Evolutionary conservation across 2,888 invertebrate genomes (phyloP), one percentile per base, ranked within the genome.

Genomic region (Protodeltote pygarga): DNA sequence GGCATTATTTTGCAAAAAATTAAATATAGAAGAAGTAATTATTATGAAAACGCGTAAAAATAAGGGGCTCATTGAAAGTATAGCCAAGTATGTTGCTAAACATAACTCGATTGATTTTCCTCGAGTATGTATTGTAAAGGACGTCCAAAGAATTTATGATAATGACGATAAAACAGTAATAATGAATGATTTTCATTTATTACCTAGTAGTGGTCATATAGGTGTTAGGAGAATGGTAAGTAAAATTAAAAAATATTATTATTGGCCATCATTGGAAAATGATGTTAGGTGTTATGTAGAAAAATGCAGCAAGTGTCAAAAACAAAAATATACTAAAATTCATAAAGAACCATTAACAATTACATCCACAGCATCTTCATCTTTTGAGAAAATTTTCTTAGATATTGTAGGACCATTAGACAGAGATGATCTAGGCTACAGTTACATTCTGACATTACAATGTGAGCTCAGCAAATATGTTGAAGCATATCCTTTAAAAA

Each of bases 311-410:
- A 11, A 37, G 17, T 37, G 27, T 14, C 27, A 24, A 27, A n/a
- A 8, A 3, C n/a, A 9, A 13, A 19, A 40, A 35, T 14, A 15
- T 17, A 5, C 10, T 15, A 5, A 21, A 5, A 13, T 10, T 19
- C 8, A 11, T 6, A 35, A 6, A n/a, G 47, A 51, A 11, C 47
- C 50, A 20, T 14, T 51, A n/a, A 44, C 41, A 2, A 3, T 51
- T 2, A 45, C 50, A 25, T 5, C 24, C 3, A 24, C 24, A 5
- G 9, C 24, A 24, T 10, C 24, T 5, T 5, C 5, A 5, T 10
- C 47, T 33, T 31, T 11, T 44, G 35, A 32, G 10, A 47, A 15
- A 33, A 9, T 14, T 45, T 33, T 15, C 9, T 23, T 21, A 14
- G 23, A 33, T 21, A 3, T 33, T 1, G 23, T 33, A 40, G 31